A percentile compares a stretch with the other conserved stretches of the same genome.
phyloP scores from a whole-genome alignment of 2,888 invertebrate species.

The Dynastes hyllus region DNA sequence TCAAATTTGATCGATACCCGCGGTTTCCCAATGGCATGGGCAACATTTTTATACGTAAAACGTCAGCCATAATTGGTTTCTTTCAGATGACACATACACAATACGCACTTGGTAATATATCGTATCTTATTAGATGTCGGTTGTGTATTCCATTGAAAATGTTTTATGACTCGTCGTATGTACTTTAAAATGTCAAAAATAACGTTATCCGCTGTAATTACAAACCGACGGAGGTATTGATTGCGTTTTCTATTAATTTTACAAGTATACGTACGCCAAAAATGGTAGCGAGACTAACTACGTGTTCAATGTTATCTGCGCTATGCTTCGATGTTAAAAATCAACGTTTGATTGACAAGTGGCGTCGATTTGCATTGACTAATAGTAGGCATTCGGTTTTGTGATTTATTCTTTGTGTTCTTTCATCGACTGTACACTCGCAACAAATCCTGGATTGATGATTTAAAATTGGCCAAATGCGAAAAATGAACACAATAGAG shows the following conservation, averaged over 20 bases:
- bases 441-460: too few species aligned
- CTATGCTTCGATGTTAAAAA: not conserved
- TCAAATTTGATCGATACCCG: constrained; percentile 9
- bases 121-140: constrained; percentile 14
- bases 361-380: too few species aligned
- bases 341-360: not conserved
- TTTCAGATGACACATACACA: constrained; percentile 18
- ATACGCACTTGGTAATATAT: not conserved
- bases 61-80: constrained; percentile 15
- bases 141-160: not conserved
- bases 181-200: constrained; percentile 12
- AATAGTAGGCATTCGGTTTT: too few species aligned
- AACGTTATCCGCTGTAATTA: constrained; percentile 4
- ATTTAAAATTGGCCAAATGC: too few species aligned
- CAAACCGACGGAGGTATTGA: not conserved
- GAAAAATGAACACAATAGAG: too few species aligned
- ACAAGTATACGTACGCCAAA: not conserved
- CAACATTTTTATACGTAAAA: constrained; percentile 9
- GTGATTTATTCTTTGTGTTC: too few species aligned
- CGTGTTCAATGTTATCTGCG: too few species aligned
- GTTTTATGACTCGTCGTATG: constrained; percentile 1
- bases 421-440: too few species aligned
- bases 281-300: not conserved
- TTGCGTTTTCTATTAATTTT: constrained; percentile 1
- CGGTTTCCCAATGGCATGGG: not conserved